A percentile compares a stretch with the other conserved stretches of the same genome.
phyloP scores from a whole-genome alignment of 2,888 invertebrate genomes.

The Patella pellucida region DNA sequence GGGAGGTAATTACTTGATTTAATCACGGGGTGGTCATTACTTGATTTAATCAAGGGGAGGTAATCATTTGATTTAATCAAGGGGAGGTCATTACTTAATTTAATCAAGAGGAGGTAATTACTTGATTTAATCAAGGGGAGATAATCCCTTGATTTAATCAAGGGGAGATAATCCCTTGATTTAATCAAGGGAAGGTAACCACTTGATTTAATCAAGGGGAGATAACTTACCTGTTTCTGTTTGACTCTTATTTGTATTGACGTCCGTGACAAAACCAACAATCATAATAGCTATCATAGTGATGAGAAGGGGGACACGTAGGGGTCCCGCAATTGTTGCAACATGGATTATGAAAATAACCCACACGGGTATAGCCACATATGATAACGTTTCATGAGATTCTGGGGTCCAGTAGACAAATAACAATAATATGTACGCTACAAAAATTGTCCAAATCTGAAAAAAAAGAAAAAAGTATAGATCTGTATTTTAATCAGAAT shows the following conservation, averaged over 20 bases:
- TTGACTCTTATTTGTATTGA: constrained; percentile 41
- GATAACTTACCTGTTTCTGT: constrained; percentile 35
- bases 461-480: constrained; percentile 59
- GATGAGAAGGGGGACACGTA: constrained; percentile 83
- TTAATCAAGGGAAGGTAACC: too few species aligned
- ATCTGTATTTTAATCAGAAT: not conserved
- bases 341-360: constrained; percentile 81
- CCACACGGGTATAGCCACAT: constrained; percentile 81
- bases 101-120: too few species aligned
- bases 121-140: too few species aligned
- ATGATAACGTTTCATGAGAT: constrained; percentile 75
- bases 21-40: too few species aligned
- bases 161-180: too few species aligned
- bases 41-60: too few species aligned
- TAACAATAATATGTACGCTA: constrained; percentile 81
- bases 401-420: constrained; percentile 83
- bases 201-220: not conserved
- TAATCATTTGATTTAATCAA: too few species aligned
- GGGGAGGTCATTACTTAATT: too few species aligned
- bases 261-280: constrained; percentile 76
- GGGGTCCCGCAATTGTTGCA: constrained; percentile 82
- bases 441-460: constrained; percentile 79
- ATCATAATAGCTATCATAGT: constrained; percentile 78
- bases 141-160: too few species aligned
- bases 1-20: too few species aligned